Evolutionary conservation across 2,888 invertebrate species (phyloP).

Genomic region (Protonemura montana): DNA sequence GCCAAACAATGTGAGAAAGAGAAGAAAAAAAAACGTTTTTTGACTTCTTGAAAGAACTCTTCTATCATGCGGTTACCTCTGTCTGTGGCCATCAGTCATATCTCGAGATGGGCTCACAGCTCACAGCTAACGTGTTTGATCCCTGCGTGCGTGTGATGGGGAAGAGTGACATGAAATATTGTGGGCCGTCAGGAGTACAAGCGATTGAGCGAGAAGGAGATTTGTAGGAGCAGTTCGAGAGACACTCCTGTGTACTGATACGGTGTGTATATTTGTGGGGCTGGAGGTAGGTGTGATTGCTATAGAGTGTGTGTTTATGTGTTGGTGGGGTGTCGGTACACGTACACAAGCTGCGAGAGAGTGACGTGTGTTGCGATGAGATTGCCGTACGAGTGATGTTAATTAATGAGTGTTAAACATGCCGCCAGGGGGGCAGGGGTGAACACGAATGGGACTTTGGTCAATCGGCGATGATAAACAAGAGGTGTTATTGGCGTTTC

Average conservation of each 20-base stretch:
- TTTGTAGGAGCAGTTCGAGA: too few relatives aligned
- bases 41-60: background rate
- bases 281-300: conserved; percentile 30
- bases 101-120: background rate
- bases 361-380: too few relatives aligned
- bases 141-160: background rate
- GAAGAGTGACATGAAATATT: conserved; percentile 33
- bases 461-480: too few relatives aligned
- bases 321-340: too few relatives aligned
- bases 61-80: background rate
- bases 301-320: conserved; percentile 43
- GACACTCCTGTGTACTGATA: too few relatives aligned
- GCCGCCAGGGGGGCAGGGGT: conserved; percentile 17
- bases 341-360: too few relatives aligned
- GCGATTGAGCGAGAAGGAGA: too few relatives aligned
- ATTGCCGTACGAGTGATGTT: conserved; percentile 7
- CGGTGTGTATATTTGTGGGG: conserved; percentile 19
- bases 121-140: background rate
- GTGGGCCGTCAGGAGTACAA: conserved; percentile 1
- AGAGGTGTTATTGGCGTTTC: too few relatives aligned
- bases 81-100: background rate
- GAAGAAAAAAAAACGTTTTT: background rate
- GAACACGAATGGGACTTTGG: background rate
- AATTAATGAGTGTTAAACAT: conserved; percentile 42
- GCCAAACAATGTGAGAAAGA: conserved; percentile 1